phyloP scores from a whole-genome alignment of 2,888 invertebrate genomes.

The Strigamia transsilvanica region DNA sequence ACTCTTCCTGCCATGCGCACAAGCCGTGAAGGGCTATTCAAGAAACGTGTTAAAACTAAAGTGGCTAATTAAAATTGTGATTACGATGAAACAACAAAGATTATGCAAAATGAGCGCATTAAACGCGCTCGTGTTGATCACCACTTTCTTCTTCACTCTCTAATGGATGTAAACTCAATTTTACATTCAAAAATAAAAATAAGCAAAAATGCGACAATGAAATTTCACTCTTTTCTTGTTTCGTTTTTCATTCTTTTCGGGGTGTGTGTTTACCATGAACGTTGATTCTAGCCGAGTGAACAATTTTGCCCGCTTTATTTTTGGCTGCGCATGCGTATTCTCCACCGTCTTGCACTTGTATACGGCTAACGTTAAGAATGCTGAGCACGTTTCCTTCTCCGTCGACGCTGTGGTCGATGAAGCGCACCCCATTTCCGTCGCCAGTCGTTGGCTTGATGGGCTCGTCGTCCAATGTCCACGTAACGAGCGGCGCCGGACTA shows the following conservation, averaged over 20 bases:
- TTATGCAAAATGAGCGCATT: conserved; percentile 35
- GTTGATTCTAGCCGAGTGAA: conserved; percentile 62
- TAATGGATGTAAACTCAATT: conserved; percentile 16
- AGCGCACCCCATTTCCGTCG: conserved; percentile 59
- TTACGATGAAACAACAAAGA: conserved; percentile 47
- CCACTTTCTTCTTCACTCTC: not conserved
- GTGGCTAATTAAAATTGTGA: conserved; percentile 47
- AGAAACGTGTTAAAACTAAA: conserved; percentile 39
- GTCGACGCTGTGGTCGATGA: conserved; percentile 61
- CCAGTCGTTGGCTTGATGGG: conserved; percentile 57
- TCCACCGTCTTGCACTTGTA: conserved; percentile 64
- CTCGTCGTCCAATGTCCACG: conserved; percentile 61
- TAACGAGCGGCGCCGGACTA: conserved; percentile 59
- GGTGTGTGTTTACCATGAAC: conserved; percentile 62
- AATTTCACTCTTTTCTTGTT: not conserved
- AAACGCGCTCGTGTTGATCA: conserved; percentile 24
- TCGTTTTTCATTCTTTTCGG: no score
- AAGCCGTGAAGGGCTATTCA: not conserved
- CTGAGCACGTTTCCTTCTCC: conserved; percentile 63
- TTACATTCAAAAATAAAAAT: not conserved
- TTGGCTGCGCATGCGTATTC: conserved; percentile 64
- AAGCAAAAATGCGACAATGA: not conserved
- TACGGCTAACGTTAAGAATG: conserved; percentile 63
- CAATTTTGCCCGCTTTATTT: conserved; percentile 62
- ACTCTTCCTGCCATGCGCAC: not conserved